Conservation (phyloP, 2,113 vertebrate genomes). For the Emydura subglobosa region DNA sequence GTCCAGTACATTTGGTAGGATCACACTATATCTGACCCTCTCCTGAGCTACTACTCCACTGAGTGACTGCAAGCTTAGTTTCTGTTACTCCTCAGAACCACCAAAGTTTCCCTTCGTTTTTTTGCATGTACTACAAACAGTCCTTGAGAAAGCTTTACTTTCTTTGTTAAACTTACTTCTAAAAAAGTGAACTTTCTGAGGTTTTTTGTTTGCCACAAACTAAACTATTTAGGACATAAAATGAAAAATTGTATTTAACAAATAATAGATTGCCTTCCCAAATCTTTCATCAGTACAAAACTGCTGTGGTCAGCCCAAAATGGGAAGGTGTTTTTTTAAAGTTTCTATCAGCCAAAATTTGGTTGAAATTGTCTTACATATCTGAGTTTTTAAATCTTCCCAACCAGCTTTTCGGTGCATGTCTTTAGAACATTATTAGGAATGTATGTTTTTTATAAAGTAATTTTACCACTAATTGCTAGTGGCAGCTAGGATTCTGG, state of each 20-base stretch:
- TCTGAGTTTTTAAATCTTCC: slow-evolving; percentile 19
- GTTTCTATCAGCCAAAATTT: slow-evolving; percentile 28
- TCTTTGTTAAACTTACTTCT: neutral
- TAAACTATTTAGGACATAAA: neutral
- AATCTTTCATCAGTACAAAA: neutral
- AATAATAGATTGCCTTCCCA: neutral
- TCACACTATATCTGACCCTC: neutral
- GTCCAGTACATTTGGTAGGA: slow-evolving; percentile 13
- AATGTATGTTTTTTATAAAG: neutral
- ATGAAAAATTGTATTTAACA: neutral
- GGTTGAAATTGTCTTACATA: slow-evolving; percentile 37
- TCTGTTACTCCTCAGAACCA: slow-evolving; percentile 46
- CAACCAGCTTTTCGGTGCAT: neutral
- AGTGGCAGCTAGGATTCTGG: slow-evolving; percentile 38
- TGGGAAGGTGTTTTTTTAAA: slow-evolving; percentile 12
- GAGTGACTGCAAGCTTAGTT: slow-evolving; percentile 22
- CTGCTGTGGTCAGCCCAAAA: neutral
- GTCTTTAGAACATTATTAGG: slow-evolving; percentile 6
- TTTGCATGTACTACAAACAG: slow-evolving; percentile 14
- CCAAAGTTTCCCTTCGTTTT: slow-evolving; percentile 59
- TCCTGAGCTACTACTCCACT: slow-evolving; percentile 1
- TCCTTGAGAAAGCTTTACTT: neutral
- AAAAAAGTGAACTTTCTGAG: neutral
- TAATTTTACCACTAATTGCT: slow-evolving; percentile 19
- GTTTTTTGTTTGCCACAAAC: neutral